Base-by-base conservation (phyloP, 2,888 invertebrate species). In the Drosophila neutralis region DNA sequence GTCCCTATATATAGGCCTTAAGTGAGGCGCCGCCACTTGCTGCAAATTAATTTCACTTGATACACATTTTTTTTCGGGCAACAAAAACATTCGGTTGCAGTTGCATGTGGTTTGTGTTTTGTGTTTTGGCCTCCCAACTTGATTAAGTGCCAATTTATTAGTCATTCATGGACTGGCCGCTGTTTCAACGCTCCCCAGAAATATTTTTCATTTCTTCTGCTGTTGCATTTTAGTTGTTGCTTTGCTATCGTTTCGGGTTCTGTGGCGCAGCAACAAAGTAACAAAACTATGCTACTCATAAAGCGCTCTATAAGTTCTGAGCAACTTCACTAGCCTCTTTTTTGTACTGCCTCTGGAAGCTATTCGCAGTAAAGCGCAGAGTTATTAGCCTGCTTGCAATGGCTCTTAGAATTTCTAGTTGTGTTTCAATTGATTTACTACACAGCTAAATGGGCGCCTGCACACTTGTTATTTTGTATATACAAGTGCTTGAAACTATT, bases 91-190 rank as follows among this genome's bases (percentile, higher is more conserved):
- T 65, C 51, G 49, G 66, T 69, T 78, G 73, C 81, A 63, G 73
- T 40, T 63, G 66, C 48, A 36, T 57, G 58, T 45, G 45, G 45
- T 40, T 56, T 82, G 63, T 71, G 66, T 63, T 53, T 67, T 75
- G 65, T 64, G 82, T 72, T 79, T 68, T 60, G 59, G 78, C 73
- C 77, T 66, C 67, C 70, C 79, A 72, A 87, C 69, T 89, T 86
- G 88, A 86, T 86, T 78, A 87, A 89, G 84, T 84, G 82, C 72
- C 89, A 85, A 85, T 90, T 85, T 85, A 86, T 85, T 86, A 90
- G 81, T 81, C 76, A 87, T 87, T 83, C 87, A 63, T 71, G 58
- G 66, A 58, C 72, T 64, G 81, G 69, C 58, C 72, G 60, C 42
- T 62, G 81, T 83, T 85, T 85, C 85, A 88, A 72, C 87, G 87